Conservation (phyloP, 2,113 vertebrate species). For the Lota lota region DNA sequence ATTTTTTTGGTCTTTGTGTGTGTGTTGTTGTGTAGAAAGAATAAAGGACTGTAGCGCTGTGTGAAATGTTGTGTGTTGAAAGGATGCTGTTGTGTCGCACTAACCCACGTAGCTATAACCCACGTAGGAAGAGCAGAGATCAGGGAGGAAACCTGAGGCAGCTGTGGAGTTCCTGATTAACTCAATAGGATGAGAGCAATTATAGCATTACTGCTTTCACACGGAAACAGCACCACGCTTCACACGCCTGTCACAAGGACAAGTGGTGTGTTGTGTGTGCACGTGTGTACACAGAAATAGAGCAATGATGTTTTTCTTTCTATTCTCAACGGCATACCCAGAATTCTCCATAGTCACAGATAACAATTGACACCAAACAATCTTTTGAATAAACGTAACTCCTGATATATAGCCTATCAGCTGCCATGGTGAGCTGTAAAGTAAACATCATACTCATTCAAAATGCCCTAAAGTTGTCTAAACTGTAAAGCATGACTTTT, state of each 20-base stretch:
- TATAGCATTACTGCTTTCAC: slow-evolving; percentile 66
- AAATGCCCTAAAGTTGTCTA: too few relatives aligned
- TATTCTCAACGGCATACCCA: not conserved
- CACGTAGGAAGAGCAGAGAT: slow-evolving; percentile 29
- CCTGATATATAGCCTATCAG: too few relatives aligned
- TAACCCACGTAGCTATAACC: slow-evolving; percentile 29
- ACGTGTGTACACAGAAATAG: not conserved
- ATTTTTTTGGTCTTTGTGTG: slow-evolving; percentile 24
- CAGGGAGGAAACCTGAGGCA: slow-evolving; percentile 22
- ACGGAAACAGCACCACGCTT: slow-evolving; percentile 55
- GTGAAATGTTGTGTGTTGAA: slow-evolving; percentile 14
- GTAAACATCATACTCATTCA: too few relatives aligned
- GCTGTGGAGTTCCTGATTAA: slow-evolving; percentile 57
- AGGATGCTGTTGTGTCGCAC: slow-evolving; percentile 24
- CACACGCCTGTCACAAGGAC: slow-evolving; percentile 44
- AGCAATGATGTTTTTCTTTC: not conserved
- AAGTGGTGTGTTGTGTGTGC: slow-evolving; percentile 2
- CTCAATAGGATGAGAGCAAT: slow-evolving; percentile 67
- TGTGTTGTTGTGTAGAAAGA: slow-evolving; percentile 46
- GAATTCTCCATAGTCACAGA: not conserved
- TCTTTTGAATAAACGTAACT: too few relatives aligned
- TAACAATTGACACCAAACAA: too few relatives aligned
- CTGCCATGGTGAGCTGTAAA: too few relatives aligned
- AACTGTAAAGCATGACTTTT: too few relatives aligned
- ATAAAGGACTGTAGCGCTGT: slow-evolving; percentile 61